Evolutionary conservation across 2,888 invertebrate species (phyloP).

Genomic region (Drosophila pseudotakahashii): DNA sequence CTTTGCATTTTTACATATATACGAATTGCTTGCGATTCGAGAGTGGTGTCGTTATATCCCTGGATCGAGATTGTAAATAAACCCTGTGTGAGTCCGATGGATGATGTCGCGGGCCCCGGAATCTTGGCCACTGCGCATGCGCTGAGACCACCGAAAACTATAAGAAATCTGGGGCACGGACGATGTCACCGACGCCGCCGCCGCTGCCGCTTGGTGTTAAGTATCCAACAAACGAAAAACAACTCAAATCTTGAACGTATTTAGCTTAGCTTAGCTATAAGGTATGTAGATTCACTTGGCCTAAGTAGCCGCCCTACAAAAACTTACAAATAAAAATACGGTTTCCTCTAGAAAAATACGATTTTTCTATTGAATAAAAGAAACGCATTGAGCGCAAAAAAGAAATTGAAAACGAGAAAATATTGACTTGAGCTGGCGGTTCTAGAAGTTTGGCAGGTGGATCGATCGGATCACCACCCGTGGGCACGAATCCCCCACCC

Average conservation of each 20-base stretch:
- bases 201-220: conserved; percentile 32
- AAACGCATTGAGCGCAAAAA: conserved; percentile 63
- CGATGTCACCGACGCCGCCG: not conserved
- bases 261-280: conserved; percentile 62
- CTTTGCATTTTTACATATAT: conserved; percentile 5
- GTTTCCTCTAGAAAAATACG: conserved; percentile 68
- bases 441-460: conserved; percentile 74
- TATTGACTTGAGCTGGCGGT: conserved; percentile 72
- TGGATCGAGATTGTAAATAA: conserved; percentile 4
- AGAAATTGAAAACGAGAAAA: conserved; percentile 39
- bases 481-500: conserved; percentile 12
- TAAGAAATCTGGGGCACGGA: conserved; percentile 3
- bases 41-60: not conserved
- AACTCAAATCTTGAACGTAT: conserved; percentile 20
- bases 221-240: conserved; percentile 19
- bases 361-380: conserved; percentile 75
- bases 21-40: conserved; percentile 4
- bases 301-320: conserved; percentile 21
- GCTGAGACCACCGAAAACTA: conserved; percentile 8
- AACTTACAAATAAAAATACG: conserved; percentile 46
- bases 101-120: not conserved
- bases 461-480: conserved; percentile 7
- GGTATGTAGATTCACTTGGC: conserved; percentile 66
- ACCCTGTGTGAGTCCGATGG: conserved; percentile 3
- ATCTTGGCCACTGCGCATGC: conserved; percentile 30